Evolutionary conservation across 2,113 vertebrate genomes (phyloP).

Genomic region (Ceyx margarethae): DNA sequence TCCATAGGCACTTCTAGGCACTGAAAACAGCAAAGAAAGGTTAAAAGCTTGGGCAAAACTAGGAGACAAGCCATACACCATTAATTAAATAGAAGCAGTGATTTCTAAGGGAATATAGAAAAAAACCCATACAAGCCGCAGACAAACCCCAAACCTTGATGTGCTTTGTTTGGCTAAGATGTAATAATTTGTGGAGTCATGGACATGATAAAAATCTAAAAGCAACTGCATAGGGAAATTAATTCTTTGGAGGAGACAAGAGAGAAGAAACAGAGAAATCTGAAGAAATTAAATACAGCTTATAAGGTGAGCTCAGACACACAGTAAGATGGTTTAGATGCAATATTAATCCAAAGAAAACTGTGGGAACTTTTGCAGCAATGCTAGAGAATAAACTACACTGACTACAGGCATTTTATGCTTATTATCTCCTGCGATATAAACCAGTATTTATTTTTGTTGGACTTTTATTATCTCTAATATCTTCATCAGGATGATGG

Average conservation of each 20-base stretch:
- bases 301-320: not conserved
- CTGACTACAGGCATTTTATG: not conserved
- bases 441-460: not conserved
- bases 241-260: not conserved
- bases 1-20: not conserved
- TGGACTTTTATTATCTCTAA: not conserved
- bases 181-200: not conserved
- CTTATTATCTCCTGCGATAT: not conserved
- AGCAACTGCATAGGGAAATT: not conserved
- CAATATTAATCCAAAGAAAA: not conserved
- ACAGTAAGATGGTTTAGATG: not conserved
- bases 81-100: not conserved
- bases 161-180: not conserved
- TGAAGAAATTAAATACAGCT: not conserved
- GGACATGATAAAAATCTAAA: not conserved
- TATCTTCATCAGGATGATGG: not conserved
- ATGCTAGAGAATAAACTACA: not conserved
- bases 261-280: not conserved
- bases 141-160: not conserved
- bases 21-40: not conserved
- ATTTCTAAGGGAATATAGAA: not conserved
- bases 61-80: not conserved
- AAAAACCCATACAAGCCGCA: not conserved
- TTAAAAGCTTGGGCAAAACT: not conserved
- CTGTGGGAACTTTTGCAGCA: not conserved